Evolutionary conservation across 2,888 invertebrate species (phyloP).

Genomic region (Drosophila pseudotalamancana): DNA sequence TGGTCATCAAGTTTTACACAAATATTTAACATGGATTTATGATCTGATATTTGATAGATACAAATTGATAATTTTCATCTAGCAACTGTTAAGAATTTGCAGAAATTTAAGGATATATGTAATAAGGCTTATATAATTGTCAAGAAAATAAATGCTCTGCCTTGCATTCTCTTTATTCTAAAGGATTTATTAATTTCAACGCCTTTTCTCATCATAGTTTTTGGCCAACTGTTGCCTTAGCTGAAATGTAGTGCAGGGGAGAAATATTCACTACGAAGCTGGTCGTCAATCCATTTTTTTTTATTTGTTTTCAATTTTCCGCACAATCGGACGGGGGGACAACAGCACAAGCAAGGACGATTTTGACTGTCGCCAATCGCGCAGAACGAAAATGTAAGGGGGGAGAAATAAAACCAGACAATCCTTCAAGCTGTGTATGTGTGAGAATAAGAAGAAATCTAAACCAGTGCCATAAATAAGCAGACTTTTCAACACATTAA

Average conservation of each 20-base stretch:
- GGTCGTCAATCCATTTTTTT: slow-evolving; percentile 14
- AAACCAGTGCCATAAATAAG: slow-evolving; percentile 68
- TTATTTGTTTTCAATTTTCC: slow-evolving; percentile 65
- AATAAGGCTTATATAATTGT: no score
- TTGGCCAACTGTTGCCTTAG: slow-evolving; percentile 23
- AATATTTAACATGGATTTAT: slow-evolving; percentile 48
- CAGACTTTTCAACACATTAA: slow-evolving; percentile 80
- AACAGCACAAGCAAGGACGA: slow-evolving; percentile 60
- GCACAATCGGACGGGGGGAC: slow-evolving; percentile 66
- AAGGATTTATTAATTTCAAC: no score
- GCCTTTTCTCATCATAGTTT: slow-evolving; percentile 10
- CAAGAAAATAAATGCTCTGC: no score
- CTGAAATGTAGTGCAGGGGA: not conserved
- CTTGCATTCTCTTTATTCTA: no score
- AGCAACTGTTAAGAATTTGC: no score
- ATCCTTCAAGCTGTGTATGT: not conserved
- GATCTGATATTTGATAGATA: slow-evolving; percentile 20
- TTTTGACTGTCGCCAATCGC: slow-evolving; percentile 23
- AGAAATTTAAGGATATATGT: no score
- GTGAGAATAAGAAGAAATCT: not conserved
- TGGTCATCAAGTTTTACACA: slow-evolving; percentile 26
- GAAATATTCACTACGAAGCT: slow-evolving; percentile 9
- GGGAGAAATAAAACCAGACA: not conserved
- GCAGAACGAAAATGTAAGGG: slow-evolving; percentile 4
- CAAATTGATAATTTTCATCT: slow-evolving; percentile 2